A percentile compares a stretch with the other conserved stretches of the same genome.
phyloP scores from a whole-genome alignment of 2,888 invertebrate genomes.

The Cancer borealis region DNA sequence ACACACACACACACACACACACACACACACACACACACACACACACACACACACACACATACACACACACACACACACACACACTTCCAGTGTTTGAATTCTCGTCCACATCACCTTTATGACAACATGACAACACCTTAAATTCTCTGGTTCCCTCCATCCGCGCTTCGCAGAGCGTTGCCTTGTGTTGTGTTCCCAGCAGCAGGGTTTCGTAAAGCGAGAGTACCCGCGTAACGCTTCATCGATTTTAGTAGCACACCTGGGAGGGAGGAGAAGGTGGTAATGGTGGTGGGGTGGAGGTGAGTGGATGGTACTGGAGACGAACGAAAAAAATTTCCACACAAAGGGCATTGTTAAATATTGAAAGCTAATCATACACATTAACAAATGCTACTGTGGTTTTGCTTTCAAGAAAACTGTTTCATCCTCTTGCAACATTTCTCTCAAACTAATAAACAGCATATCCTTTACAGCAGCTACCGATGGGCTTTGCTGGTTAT shows the following conservation, averaged over 20 bases:
- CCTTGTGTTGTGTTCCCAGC: background rate
- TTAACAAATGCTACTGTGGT: background rate
- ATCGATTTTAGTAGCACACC: background rate
- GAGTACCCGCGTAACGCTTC: conserved; percentile 14
- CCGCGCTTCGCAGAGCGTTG: background rate
- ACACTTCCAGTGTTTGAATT: background rate
- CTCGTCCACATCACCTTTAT: background rate
- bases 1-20: conserved; percentile 32
- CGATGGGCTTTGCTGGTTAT: conserved; percentile 49
- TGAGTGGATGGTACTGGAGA: background rate
- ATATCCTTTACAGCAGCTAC: conserved; percentile 34
- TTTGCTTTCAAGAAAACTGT: background rate
- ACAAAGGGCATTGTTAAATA: background rate
- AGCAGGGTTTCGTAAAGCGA: background rate
- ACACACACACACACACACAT: background rate
- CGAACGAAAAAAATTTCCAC: background rate
- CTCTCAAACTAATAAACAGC: background rate
- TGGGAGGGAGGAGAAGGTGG: background rate
- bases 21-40: conserved; percentile 28
- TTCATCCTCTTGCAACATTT: background rate
- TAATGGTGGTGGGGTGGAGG: background rate
- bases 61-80: background rate
- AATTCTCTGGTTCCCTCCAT: background rate
- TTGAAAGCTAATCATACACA: background rate
- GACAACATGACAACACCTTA: background rate